These are phyloP conservation scores for Amphimedon queenslandica DNA, from an alignment of 37 sponge, comb jelly and placozoan genomes.

Conservation along the genomic window DNA sequence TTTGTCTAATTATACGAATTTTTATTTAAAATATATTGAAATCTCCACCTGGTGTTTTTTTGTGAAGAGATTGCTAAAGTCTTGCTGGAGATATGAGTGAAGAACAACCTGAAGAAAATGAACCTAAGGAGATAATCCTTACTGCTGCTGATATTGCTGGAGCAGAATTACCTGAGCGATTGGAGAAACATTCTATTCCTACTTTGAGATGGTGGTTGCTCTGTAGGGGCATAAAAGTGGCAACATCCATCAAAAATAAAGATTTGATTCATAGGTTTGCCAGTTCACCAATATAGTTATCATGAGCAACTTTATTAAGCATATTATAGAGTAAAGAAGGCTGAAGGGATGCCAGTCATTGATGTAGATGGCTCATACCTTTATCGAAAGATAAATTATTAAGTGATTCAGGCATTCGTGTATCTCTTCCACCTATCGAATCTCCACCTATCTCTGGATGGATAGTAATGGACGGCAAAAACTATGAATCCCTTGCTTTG, in stretches of 20 bases:
- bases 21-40: no score
- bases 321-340: conserved; percentile 3
- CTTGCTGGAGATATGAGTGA: no score
- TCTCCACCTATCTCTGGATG: conserved; percentile 40
- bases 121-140: not conserved
- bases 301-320: not conserved
- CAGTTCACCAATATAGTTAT: not conserved
- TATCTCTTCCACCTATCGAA: conserved; percentile 6
- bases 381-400: conserved; percentile 26
- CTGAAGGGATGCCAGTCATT: conserved; percentile 25
- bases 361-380: conserved; percentile 57
- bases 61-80: no score
- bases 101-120: no score
- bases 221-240: conserved; percentile 10
- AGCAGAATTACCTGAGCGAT: conserved; percentile 2
- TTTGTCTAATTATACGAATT: no score
- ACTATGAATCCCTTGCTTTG: conserved; percentile 12
- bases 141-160: conserved; percentile 11
- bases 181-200: conserved; percentile 1
- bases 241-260: conserved; percentile 16
- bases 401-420: conserved; percentile 21
- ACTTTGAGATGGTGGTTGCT: conserved; percentile 13
- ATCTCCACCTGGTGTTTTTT: no score
- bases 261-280: conserved; percentile 8
- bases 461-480: conserved; percentile 19